Evolutionary conservation across 2,113 vertebrate species (phyloP).

Genomic region (Phyllopteryx taeniolatus): DNA sequence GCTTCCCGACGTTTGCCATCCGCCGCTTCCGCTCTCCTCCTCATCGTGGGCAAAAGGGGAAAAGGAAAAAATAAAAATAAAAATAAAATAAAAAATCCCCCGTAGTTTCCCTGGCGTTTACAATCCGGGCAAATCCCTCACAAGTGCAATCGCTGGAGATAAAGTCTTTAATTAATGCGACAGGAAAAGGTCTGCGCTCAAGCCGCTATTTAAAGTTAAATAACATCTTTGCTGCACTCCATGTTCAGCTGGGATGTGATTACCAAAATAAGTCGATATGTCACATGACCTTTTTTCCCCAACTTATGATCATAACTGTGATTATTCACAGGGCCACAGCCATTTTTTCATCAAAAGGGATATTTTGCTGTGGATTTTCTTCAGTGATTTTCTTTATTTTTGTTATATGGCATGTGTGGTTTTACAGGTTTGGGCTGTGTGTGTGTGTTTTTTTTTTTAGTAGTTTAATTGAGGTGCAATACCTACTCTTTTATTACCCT

Average conservation of each 20-base stretch:
- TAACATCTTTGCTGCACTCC: conserved; percentile 19
- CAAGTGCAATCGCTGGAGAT: conserved; percentile 72
- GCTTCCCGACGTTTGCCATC: conserved; percentile 66
- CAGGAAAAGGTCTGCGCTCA: conserved; percentile 65
- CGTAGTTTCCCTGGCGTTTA: conserved; percentile 58
- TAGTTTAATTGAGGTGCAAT: neutral
- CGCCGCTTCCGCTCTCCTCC: conserved; percentile 56
- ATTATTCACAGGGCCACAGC: neutral
- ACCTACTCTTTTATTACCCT: too few relatives aligned
- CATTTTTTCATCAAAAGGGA: neutral
- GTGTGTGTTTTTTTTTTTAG: neutral
- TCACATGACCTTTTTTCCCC: neutral
- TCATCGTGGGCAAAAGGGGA: neutral
- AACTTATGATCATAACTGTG: neutral
- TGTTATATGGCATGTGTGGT: neutral
- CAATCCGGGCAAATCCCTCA: conserved; percentile 71
- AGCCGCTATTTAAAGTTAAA: conserved; percentile 61
- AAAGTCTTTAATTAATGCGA: conserved; percentile 71
- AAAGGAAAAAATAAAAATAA: conserved; percentile 5
- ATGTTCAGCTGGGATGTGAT: neutral
- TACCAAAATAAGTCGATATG: neutral
- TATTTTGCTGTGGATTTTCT: neutral
- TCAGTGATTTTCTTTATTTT: neutral
- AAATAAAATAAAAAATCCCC: conserved; percentile 37
- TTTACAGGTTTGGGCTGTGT: neutral